These are phyloP conservation scores for Caenorhabditis wallacei DNA, from an alignment of 2,888 invertebrate genomes.

Conservation along the genomic window DNA sequence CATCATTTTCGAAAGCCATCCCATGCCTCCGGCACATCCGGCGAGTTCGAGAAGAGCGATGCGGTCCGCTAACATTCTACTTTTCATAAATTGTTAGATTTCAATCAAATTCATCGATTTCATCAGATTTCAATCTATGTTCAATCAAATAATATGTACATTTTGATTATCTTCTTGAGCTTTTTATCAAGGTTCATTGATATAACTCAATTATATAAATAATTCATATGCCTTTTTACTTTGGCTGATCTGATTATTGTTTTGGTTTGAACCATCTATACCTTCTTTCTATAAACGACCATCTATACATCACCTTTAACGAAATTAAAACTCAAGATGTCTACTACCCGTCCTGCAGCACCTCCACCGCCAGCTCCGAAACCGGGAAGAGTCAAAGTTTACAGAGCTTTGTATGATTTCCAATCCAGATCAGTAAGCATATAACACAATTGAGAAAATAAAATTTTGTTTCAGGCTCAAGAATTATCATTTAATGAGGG, in stretches of 20 bases:
- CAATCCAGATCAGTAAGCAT: slow-evolving; percentile 71
- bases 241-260: no score
- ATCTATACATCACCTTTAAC: no score
- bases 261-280: not conserved
- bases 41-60: slow-evolving; percentile 59
- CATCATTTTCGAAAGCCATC: slow-evolving; percentile 49
- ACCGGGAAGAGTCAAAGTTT: slow-evolving; percentile 81
- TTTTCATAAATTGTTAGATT: slow-evolving; percentile 7
- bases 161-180: no score
- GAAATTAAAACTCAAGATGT: slow-evolving; percentile 10
- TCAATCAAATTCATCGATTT: no score
- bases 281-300: no score
- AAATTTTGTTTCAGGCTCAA: slow-evolving; percentile 79
- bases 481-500: slow-evolving; percentile 88
- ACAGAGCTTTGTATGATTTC: slow-evolving; percentile 76
- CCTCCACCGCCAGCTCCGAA: slow-evolving; percentile 78
- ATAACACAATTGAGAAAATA: not conserved
- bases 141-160: no score
- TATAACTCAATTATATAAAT: no score
- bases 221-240: no score
- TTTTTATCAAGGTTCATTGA: no score
- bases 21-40: slow-evolving; percentile 60
- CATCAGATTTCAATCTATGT: no score
- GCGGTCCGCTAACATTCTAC: slow-evolving; percentile 61
- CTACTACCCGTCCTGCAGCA: slow-evolving; percentile 36